A percentile compares a stretch with the other conserved stretches of the same genome.
Evolutionary conservation across 92 coral and sea anemone species (phyloP).

Genomic region (Porites evermanni): DNA sequence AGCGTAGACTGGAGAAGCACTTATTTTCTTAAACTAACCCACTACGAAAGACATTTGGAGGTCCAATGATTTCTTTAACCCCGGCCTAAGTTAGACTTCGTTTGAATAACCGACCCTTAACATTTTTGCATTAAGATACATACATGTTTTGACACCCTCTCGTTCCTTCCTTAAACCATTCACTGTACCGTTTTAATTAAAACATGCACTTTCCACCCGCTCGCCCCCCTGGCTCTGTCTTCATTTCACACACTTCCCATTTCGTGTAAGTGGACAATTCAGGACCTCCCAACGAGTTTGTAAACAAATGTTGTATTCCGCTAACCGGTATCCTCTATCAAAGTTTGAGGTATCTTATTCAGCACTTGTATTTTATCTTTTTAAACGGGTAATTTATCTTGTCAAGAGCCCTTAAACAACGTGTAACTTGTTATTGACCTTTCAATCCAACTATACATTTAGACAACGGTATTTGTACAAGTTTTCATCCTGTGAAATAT

Average conservation of each 20-base stretch:
- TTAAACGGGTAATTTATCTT: not conserved
- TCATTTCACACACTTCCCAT: not conserved
- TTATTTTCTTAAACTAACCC: no score
- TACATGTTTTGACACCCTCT: no score
- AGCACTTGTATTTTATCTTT: not conserved
- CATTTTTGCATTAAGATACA: no score
- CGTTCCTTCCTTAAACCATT: no score
- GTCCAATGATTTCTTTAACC: no score
- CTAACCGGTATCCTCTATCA: not conserved
- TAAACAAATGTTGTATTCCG: not conserved
- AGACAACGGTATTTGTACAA: no score
- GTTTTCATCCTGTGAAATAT: not conserved
- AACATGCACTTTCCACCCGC: not conserved
- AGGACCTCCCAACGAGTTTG: not conserved
- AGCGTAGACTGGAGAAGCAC: no score
- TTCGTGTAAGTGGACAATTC: not conserved
- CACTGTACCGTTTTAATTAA: not conserved
- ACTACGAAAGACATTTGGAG: no score
- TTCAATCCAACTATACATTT: not conserved
- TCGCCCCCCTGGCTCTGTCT: not conserved
- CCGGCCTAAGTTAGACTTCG: no score
- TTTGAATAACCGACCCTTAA: no score
- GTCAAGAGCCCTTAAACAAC: not conserved
- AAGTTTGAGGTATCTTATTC: not conserved
- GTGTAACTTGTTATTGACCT: not conserved